phyloP scores from a whole-genome alignment of 2,113 vertebrate species.

The Eonycteris spelaea region DNA sequence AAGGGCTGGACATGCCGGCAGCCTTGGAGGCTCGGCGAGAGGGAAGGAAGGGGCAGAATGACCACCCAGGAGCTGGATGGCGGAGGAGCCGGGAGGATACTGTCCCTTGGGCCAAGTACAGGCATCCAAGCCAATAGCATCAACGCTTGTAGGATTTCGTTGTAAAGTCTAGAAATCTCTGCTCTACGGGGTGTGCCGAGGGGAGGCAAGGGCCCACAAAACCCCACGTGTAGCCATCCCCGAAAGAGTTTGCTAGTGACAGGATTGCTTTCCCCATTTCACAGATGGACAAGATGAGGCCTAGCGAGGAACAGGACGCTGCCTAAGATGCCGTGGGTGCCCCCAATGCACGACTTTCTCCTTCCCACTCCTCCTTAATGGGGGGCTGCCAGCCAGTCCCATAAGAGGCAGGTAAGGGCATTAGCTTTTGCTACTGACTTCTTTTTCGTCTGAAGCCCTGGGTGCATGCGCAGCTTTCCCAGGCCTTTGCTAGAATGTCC shows the following conservation, averaged over 20 bases:
- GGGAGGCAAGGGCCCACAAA: background rate
- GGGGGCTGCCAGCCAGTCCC: background rate
- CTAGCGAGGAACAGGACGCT: background rate
- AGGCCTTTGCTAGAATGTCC: background rate
- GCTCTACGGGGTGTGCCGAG: too few species aligned
- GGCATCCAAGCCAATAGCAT: background rate
- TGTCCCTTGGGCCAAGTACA: background rate
- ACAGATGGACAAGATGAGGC: background rate
- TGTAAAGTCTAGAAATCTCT: background rate
- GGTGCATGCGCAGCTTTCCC: background rate
- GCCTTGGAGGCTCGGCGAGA: background rate
- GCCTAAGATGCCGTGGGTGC: rapidly evolving
- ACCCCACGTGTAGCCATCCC: background rate
- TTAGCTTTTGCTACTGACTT: background rate
- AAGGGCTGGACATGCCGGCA: rapidly evolving
- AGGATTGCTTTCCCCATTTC: background rate
- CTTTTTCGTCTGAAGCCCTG: background rate
- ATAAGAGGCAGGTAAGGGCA: background rate
- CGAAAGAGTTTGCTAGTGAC: background rate
- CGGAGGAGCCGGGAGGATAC: background rate
- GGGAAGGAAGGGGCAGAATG: background rate
- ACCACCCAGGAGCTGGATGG: too few species aligned
- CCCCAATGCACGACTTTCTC: background rate
- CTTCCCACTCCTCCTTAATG: background rate
- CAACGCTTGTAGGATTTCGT: background rate